A percentile compares a stretch with the other conserved stretches of the same genome.
Conservation (phyloP, 2,888 invertebrate species). For the Elegia similella region DNA sequence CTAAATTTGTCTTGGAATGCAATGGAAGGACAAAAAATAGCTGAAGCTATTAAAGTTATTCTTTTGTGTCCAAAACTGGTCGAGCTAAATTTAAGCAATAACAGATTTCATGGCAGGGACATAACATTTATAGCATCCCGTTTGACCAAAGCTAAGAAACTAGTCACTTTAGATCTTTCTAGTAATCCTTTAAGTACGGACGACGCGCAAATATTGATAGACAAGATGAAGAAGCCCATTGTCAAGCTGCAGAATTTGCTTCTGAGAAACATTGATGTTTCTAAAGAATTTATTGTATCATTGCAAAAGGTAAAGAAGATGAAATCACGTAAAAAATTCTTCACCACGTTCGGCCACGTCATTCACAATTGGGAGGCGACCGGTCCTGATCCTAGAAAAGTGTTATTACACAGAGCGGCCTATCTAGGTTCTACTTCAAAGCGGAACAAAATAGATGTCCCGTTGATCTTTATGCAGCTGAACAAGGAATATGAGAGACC, state of each 20-base stretch:
- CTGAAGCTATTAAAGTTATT: constrained; percentile 33
- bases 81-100: constrained; percentile 41
- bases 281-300: constrained; percentile 34
- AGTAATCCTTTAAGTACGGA: constrained; percentile 40
- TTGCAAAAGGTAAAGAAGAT: constrained; percentile 36
- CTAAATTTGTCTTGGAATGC: constrained; percentile 45
- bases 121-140: constrained; percentile 30
- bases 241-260: constrained; percentile 42
- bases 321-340: constrained; percentile 38
- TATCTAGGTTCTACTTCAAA: constrained; percentile 34
- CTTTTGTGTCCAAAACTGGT: constrained; percentile 34
- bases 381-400: constrained; percentile 38
- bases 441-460: constrained; percentile 32
- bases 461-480: constrained; percentile 34
- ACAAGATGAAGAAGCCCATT: constrained; percentile 34
- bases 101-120: constrained; percentile 37
- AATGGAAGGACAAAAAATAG: constrained; percentile 38
- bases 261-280: constrained; percentile 40
- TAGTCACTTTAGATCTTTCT: constrained; percentile 44
- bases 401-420: constrained; percentile 40
- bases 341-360: constrained; percentile 36
- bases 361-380: constrained; percentile 34
- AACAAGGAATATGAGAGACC: constrained; percentile 25
- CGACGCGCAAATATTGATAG: constrained; percentile 36
- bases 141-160: constrained; percentile 36